Base-by-base conservation (phyloP, 2,113 vertebrate species). In the Hypomesus transpacificus region DNA sequence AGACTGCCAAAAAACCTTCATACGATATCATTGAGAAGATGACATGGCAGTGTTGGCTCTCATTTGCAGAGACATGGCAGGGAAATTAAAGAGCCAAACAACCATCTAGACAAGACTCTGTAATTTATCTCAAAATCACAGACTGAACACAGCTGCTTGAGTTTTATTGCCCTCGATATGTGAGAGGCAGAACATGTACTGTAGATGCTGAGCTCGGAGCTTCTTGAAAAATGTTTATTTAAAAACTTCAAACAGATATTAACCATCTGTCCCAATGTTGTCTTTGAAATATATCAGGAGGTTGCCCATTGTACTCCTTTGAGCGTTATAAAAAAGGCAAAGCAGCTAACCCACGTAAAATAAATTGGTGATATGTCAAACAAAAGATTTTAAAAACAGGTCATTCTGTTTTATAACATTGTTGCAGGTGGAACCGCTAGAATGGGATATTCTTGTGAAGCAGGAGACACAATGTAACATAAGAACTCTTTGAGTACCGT, bases 91-190 rank as follows among this genome's bases (percentile, higher is more conserved):
- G 75, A 81, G 18, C 21, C 71, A 66, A 64, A 71, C 2, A 46
- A 70, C 71, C 81, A 70, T 56, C 53, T 21, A 18, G 62, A 75
- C 68, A 82, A 64, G 70, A 71, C 76, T 77, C 53, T 75, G 68
- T 77, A 73, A 85, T 84, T 80, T 80, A 76, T 75, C 76, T 77
- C 59, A 80, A 74, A 77, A 74, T 74, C 56, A 54, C 5, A 22
- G 69, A 73, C 73, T 68, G 74, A 77, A 73, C 74, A 74, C 79
- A 80, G 77, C 76, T 76, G 74, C 63, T 73, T 65, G 68, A 68
- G 66, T 81, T 83, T 80, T 76, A 84, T 69, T 73, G 76, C 54
- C 66, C 68, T 77, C 54, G 26, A 54, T 50, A 17, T 52, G 21
- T 62, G 22, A 66, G 68, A 53, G 58, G 69, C 53, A 79, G 64